These are phyloP conservation scores for Rhabditoides inermis DNA, from an alignment of 2,888 invertebrate genomes.

Conservation along the genomic window DNA sequence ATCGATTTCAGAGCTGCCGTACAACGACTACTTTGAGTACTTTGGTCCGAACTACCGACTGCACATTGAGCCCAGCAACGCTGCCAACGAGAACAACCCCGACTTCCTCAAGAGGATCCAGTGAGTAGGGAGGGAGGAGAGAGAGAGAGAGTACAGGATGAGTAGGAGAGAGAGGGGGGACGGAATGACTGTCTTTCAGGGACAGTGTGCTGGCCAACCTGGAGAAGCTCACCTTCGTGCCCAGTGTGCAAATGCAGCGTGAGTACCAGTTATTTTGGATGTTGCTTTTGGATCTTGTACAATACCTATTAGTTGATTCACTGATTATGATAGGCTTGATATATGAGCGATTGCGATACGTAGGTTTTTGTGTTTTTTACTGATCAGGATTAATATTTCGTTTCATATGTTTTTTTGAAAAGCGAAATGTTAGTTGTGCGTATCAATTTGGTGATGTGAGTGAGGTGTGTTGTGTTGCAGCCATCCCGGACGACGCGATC, in stretches of 20 bases:
- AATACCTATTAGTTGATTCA: too few species aligned
- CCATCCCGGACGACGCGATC: conserved; percentile 33
- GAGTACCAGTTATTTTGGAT: too few species aligned
- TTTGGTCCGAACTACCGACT: conserved; percentile 46
- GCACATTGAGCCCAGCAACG: conserved; percentile 42
- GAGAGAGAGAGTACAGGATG: not conserved
- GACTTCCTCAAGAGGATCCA: conserved; percentile 36
- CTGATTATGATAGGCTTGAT: too few species aligned
- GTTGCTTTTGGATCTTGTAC: too few species aligned
- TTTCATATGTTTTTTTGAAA: too few species aligned
- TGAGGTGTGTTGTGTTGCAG: conserved; percentile 23
- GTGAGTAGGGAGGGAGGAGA: too few species aligned
- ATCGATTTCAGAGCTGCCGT: conserved; percentile 36
- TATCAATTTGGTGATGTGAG: not conserved
- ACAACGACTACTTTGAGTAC: conserved; percentile 46
- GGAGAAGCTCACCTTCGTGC: conserved; percentile 33
- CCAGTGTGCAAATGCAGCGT: conserved; percentile 49
- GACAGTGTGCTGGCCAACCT: conserved; percentile 35
- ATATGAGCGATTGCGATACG: too few species aligned
- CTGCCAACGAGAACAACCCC: conserved; percentile 32
- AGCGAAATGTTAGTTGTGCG: too few species aligned
- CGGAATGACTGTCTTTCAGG: conserved; percentile 9
- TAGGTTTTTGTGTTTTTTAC: too few species aligned
- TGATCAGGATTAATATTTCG: too few species aligned
- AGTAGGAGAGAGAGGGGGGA: not conserved